Conservation (phyloP, 2,113 vertebrate species). For the Cebus imitator region DNA sequence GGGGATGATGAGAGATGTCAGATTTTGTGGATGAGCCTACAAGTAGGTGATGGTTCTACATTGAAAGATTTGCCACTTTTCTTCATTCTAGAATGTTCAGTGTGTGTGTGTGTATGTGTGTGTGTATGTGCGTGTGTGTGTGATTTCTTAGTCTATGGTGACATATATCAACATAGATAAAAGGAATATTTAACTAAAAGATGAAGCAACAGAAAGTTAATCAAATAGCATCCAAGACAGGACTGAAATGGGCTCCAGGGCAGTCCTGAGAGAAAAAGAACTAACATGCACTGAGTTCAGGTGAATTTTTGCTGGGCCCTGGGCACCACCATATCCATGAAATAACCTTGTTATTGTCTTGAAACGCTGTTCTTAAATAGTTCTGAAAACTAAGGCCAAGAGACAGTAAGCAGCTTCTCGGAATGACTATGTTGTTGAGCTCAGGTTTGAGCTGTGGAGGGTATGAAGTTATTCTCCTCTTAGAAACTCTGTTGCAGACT, state of each 20-base stretch:
- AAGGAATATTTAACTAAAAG: not conserved
- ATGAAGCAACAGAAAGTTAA: not conserved
- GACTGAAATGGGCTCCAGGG: not conserved
- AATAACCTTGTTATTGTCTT: not conserved
- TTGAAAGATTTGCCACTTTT: not conserved
- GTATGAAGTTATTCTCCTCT: not conserved
- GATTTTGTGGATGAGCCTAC: not conserved
- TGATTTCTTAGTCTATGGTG: not conserved
- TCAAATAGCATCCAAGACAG: not conserved
- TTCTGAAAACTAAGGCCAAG: not conserved
- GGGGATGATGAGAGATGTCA: not conserved
- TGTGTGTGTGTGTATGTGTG: not conserved
- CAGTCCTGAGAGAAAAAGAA: not conserved
- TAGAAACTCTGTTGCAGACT: not conserved
- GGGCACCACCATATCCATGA: not conserved
- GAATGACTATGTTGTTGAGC: not conserved
- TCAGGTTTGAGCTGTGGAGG: not conserved
- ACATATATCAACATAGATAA: not conserved
- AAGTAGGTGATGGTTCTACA: not conserved
- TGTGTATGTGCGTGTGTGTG: not conserved
- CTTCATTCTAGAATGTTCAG: not conserved
- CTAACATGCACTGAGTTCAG: rapidly evolving
- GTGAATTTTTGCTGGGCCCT: not conserved
- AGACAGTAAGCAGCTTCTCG: not conserved
- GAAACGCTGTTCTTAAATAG: not conserved